Base-by-base conservation (phyloP, 2,113 vertebrate species). In the Burhinus oedicnemus region DNA sequence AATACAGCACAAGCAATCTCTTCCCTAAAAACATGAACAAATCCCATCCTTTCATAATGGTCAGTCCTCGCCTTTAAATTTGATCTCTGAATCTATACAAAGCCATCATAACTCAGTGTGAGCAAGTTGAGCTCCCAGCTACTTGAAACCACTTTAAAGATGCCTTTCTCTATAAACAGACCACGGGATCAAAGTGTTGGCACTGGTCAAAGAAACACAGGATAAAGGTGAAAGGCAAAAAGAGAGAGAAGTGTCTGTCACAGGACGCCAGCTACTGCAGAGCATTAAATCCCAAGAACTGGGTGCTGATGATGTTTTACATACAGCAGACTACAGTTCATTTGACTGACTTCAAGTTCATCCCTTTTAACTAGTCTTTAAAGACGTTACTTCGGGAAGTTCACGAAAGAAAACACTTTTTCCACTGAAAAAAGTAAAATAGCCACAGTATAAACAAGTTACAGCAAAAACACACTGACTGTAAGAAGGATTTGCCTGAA, bases 401-500 rank as follows among this genome's bases (percentile, higher is more conserved):
- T 36, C 45, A n/a, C 15, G 38, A 36, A 75, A 70, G 32, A 71
- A 74, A 72, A 38, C 36, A 51, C 27, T 75, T 83, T 66, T 38
- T 36, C 83, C 72, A 62, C 55, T 86, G 25, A 52, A 80, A 83
- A 44, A 52, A 42, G 13, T 2, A 38, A 44, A 44, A 15, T 14
- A 44, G 30, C 87, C n/a, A 34, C n/a, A 18, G 23, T 60, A 55
- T 45, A 70, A 93, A 85, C 51, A 86, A 87, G 83, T 44, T 83
- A 55, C 64, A 85, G 79, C 68, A 96, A 86, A 54, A 75, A 44
- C 2, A 20, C 47, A 84, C 21, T 45, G 60, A 88, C 55, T 40
- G 9, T 11, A 60, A 70, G 55, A 95, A 90, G 94, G 87, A 91
- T 91, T 66, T 95, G 91, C 76, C 93, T 32, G n/a, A 83, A 74